phyloP scores from a whole-genome alignment of 2,113 vertebrate species.

The Caranx melampygus region DNA sequence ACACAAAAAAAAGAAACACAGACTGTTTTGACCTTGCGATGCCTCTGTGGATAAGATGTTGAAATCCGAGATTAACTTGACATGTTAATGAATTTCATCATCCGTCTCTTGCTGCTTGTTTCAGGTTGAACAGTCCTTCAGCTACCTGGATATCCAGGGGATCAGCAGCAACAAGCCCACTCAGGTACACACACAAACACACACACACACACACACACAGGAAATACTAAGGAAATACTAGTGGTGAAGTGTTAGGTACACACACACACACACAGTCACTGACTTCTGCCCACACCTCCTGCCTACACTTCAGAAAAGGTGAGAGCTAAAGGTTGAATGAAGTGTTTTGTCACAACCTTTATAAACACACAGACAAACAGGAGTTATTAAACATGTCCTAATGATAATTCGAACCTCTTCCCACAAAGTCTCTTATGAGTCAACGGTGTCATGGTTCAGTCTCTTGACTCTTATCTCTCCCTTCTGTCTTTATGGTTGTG shows the following conservation, averaged over 20 bases:
- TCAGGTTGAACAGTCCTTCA: constrained; percentile 78
- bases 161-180: constrained; percentile 72
- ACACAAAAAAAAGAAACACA: too few species aligned
- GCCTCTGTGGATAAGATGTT: not conserved
- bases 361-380: too few species aligned
- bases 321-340: too few species aligned
- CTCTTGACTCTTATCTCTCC: too few species aligned
- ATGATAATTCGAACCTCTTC: too few species aligned
- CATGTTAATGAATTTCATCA: not conserved
- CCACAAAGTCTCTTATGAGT: too few species aligned
- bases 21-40: not conserved
- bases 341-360: too few species aligned
- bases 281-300: not conserved
- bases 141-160: constrained; percentile 73
- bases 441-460: too few species aligned
- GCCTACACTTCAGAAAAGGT: not conserved
- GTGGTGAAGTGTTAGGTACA: not conserved
- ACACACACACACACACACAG: too few species aligned
- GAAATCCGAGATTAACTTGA: not conserved
- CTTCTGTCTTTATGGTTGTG: too few species aligned
- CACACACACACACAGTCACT: constrained; percentile 4
- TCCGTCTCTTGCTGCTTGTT: not conserved
- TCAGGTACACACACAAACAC: constrained; percentile 50
- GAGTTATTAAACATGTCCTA: too few species aligned
- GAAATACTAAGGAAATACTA: not conserved